These are phyloP conservation scores for Aphis gossypii DNA, from an alignment of 1,140 invertebrate genomes.

Conservation along the genomic window DNA sequence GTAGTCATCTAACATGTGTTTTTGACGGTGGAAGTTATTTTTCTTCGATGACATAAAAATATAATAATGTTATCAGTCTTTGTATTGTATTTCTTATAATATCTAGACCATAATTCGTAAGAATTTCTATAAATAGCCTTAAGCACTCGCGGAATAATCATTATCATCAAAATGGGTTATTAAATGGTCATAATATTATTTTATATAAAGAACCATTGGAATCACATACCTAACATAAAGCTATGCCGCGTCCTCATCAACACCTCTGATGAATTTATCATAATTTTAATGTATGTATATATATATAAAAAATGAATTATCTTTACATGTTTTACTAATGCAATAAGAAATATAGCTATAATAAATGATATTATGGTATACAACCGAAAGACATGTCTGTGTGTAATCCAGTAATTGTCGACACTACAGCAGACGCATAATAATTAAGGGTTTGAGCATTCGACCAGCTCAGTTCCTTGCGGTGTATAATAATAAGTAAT, in stretches of 20 bases:
- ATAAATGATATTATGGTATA: no score
- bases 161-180: neutral
- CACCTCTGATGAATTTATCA: neutral
- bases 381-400: no score
- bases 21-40: neutral
- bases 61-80: neutral
- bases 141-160: neutral
- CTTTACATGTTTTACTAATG: neutral
- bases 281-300: neutral
- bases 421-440: no score
- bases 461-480: neutral
- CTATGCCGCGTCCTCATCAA: neutral
- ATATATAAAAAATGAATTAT: neutral
- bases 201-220: neutral
- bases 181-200: neutral
- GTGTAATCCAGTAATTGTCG: no score
- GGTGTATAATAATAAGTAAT: neutral
- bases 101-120: neutral
- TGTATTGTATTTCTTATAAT: neutral
- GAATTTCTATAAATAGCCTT: neutral
- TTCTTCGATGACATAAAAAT: neutral
- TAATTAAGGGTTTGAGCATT: neutral
- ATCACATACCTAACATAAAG: neutral
- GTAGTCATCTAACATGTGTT: neutral
- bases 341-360: neutral